These are phyloP conservation scores for Apocheima hispidaria DNA, from an alignment of 2,888 invertebrate species.

Conservation along the genomic window DNA sequence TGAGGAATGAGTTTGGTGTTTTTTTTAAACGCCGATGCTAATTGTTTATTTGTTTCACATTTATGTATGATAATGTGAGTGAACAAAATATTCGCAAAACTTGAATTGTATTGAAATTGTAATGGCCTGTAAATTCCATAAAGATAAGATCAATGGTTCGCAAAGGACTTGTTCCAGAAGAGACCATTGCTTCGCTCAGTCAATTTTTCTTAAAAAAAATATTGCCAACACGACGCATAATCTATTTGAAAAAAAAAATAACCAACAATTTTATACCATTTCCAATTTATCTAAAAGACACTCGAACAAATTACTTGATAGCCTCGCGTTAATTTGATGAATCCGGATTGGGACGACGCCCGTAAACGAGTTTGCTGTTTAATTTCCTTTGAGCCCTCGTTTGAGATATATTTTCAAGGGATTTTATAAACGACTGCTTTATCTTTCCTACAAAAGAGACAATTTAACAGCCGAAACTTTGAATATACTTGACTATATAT, in stretches of 20 bases:
- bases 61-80: no score
- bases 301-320: slow-evolving; percentile 56
- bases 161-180: no score
- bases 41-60: background rate
- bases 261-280: slow-evolving; percentile 36
- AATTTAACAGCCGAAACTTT: slow-evolving; percentile 3
- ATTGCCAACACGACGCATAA: no score
- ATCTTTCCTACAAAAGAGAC: slow-evolving; percentile 8
- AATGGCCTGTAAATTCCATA: no score
- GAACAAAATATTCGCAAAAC: no score
- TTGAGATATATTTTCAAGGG: slow-evolving; percentile 26
- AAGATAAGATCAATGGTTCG: no score
- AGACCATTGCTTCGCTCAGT: no score
- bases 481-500: background rate
- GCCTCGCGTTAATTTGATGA: slow-evolving; percentile 60
- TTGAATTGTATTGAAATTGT: no score
- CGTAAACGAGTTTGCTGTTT: slow-evolving; percentile 57
- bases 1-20: background rate
- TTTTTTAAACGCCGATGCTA: background rate
- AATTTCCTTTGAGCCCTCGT: slow-evolving; percentile 52
- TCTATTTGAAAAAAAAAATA: no score
- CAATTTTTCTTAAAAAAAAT: no score
- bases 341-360: slow-evolving; percentile 57
- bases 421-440: slow-evolving; percentile 21
- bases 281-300: slow-evolving; percentile 46